phyloP scores from a whole-genome alignment of 2,888 invertebrate species.

The Lasioglossum lativentre region DNA sequence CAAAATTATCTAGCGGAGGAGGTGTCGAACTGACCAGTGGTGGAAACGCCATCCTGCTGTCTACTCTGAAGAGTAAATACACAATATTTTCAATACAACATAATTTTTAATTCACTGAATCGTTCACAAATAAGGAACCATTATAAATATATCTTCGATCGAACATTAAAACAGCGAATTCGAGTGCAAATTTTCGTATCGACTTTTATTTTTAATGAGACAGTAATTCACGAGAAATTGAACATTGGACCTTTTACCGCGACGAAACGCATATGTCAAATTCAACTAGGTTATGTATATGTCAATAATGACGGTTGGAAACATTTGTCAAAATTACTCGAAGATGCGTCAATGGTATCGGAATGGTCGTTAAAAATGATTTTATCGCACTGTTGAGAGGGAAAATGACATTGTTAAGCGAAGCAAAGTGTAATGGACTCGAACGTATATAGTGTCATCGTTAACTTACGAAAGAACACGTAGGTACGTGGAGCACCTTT shows the following conservation, averaged over 20 bases:
- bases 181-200: background rate
- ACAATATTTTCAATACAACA: background rate
- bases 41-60: constrained; percentile 87
- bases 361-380: background rate
- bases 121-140: background rate
- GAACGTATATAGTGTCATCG: background rate
- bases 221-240: background rate
- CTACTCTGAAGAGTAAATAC: constrained; percentile 18
- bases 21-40: constrained; percentile 89
- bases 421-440: no score
- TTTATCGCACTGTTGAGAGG: background rate
- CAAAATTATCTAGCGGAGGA: constrained; percentile 87
- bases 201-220: background rate
- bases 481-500: constrained; percentile 55
- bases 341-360: background rate
- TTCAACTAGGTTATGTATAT: constrained; percentile 49
- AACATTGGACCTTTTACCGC: background rate
- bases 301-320: background rate
- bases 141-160: background rate
- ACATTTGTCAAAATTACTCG: background rate
- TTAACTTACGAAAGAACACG: constrained; percentile 38
- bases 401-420: background rate
- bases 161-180: background rate
- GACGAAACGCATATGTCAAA: constrained; percentile 60
- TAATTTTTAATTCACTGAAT: background rate